Evolutionary conservation across 2,113 vertebrate genomes (phyloP), one percentile per base, ranked within the genome.

Genomic region (Tragelaphus scriptus): DNA sequence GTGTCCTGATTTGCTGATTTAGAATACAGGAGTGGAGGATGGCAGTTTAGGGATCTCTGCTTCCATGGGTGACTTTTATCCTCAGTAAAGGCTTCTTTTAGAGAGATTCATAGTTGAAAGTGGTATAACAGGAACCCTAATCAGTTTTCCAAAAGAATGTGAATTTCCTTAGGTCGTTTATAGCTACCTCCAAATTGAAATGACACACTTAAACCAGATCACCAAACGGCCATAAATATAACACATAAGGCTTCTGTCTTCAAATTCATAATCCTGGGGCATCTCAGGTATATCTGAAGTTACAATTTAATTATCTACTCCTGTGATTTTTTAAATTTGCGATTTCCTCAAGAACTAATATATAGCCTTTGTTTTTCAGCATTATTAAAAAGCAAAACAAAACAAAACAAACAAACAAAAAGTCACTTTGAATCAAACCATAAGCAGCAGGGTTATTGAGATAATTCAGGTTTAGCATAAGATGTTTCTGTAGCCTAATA

Each of bases 31-130:
- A 87, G 96, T 36, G 53, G 82, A 85, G 63, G 86, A 85, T 94
- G 49, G 71, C 93, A 88, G 40, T 81, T 97, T 91, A 93, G 53
- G 6, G 17, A 90, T 91, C 77, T 97, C 63, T 94, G 59, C 61
- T 77, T 97, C 84, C 44, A 79, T 8, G n/a, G 56, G 86, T 51
- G 84, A 94, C 77, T 96, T 95, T 95, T 51, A 53, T 90, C 49
- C 36, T 75, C 71, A 94, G 79, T 19, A 75, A 75, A 49, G 36
- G 9, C 16, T 79, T 93, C 21, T 91, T 81, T 94, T 59, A 94
- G 85, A 95, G 53, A 36, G 94, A 89, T 56, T 55, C 13, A 13
- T 77, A 80, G 44, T 82, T 92, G 51, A 61, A 95, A 90, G 51
- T 80, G 53, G 55, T 25, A 59, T 59, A 91, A 82, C 47, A 49